Base-by-base conservation (phyloP, 1,140 invertebrate genomes). In the Drosophila arizonae region DNA sequence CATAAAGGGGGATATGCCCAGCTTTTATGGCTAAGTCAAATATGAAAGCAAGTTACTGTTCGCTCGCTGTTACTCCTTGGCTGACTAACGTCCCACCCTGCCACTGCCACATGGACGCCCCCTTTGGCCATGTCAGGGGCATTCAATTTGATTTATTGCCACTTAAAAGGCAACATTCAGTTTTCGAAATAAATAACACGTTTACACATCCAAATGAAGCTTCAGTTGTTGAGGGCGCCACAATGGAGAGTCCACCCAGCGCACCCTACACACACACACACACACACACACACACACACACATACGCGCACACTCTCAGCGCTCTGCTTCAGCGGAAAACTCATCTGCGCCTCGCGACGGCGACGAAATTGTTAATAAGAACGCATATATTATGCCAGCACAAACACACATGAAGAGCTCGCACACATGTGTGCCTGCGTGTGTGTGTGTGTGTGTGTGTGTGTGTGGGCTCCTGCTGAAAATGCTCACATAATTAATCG, bases 341-440 rank as follows among this genome's bases (percentile, higher is more conserved):
- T 57, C 67, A 65, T 51, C 68, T 63, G 28, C 54, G 46, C 60
- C 45, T 54, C 28, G 61, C 72, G 55, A 54, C 79, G 76, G 84
- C 84, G 81, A 85, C 84, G 82, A 88, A 85, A 87, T 87, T 87
- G 82, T 87, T 87, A 87, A 87, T 87, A 87, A 88, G 84, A 87
- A 77, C 81, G 84, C 84, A 87, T 87, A 84, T 87, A 88, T 87
- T 87, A 87, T 87, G 72, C 76, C 84, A 76, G 52, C 72, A 57
- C 72, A 45, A 48, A 52, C 64, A 43, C 41, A 73, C 64, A 66
- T 43, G 17, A 33, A 39, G n/a, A 43, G 21, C 21, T 2, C 21
- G 1, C 11, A n/a, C n/a, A 52, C n/a, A 26, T 54, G 15, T 43
- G 57, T 54, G 50, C 51, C 11, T 10, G 57, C 54, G 50, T 46